Evolutionary conservation across 1,140 invertebrate species (phyloP).

Genomic region (Euglossa dilemma): DNA sequence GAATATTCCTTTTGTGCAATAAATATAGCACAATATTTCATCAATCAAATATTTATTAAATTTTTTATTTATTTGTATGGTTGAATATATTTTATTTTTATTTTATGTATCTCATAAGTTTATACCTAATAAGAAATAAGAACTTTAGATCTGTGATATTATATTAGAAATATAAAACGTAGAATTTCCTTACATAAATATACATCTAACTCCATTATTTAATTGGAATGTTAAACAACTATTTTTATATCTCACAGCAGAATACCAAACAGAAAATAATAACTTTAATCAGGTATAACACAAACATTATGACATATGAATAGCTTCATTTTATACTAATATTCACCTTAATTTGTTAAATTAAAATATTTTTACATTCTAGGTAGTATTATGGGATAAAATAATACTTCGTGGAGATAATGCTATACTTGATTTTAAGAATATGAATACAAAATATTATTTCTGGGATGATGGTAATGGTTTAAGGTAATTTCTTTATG

Average conservation of each 20-base stretch:
- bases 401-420: constrained; percentile 97
- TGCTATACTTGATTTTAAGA: constrained; percentile 94
- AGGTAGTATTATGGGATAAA: constrained; percentile 99
- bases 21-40: neutral
- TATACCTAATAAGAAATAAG: neutral
- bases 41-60: neutral
- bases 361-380: constrained; percentile 69
- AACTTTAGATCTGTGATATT: neutral
- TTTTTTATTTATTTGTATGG: neutral
- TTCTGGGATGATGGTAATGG: constrained; percentile 99
- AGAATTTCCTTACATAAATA: constrained; percentile 68
- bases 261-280: constrained; percentile 96
- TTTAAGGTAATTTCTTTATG: constrained; percentile 87
- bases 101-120: neutral
- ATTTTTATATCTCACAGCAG: constrained; percentile 97
- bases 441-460: constrained; percentile 99
- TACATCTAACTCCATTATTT: constrained; percentile 93
- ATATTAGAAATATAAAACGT: neutral
- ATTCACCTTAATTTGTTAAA: constrained; percentile 2
- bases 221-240: constrained; percentile 99
- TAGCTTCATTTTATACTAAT: neutral
- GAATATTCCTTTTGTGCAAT: neutral
- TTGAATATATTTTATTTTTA: neutral
- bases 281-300: constrained; percentile 90
- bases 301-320: constrained; percentile 5